phyloP scores from a whole-genome alignment of 1,140 invertebrate species.

The Lepidurus packardi region DNA sequence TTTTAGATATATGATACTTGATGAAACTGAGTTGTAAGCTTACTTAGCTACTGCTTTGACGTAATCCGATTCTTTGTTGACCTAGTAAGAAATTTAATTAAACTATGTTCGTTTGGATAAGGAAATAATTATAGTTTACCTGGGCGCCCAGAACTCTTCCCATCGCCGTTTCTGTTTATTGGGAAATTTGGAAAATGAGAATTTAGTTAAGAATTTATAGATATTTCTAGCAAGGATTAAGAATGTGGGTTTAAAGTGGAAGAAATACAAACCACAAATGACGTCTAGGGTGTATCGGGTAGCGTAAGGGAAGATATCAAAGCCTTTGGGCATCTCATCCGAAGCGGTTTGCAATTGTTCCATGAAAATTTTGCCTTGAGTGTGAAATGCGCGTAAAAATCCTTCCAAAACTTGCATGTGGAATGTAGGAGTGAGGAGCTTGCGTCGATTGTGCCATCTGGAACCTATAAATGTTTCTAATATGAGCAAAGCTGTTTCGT shows the following conservation, averaged over 20 bases:
- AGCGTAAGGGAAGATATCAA: slow-evolving; percentile 51
- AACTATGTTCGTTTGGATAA: too few species aligned
- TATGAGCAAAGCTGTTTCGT: slow-evolving; percentile 45
- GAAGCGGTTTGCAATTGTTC: slow-evolving; percentile 52
- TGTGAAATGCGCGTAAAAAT: slow-evolving; percentile 74
- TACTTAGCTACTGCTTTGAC: background rate
- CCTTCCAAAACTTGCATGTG: slow-evolving; percentile 82
- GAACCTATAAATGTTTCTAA: slow-evolving; percentile 53
- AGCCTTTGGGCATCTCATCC: slow-evolving; percentile 41
- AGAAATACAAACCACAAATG: slow-evolving; percentile 50
- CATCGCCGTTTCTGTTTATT: background rate
- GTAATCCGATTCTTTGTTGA: slow-evolving; percentile 10
- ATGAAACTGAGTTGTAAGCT: background rate
- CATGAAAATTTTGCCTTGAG: slow-evolving; percentile 62
- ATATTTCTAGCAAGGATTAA: background rate
- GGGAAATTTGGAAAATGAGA: background rate
- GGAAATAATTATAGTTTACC: background rate
- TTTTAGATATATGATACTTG: background rate
- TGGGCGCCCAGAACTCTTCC: background rate
- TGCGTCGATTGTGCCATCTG: slow-evolving; percentile 69
- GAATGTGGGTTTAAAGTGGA: background rate
- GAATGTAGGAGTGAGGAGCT: slow-evolving; percentile 85
- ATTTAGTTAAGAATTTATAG: background rate
- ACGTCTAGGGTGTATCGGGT: slow-evolving; percentile 54
- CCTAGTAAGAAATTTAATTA: background rate